These are phyloP conservation scores for Clarias pachynema DNA, from an alignment of 2,797 vertebrate species.

Conservation along the genomic window DNA sequence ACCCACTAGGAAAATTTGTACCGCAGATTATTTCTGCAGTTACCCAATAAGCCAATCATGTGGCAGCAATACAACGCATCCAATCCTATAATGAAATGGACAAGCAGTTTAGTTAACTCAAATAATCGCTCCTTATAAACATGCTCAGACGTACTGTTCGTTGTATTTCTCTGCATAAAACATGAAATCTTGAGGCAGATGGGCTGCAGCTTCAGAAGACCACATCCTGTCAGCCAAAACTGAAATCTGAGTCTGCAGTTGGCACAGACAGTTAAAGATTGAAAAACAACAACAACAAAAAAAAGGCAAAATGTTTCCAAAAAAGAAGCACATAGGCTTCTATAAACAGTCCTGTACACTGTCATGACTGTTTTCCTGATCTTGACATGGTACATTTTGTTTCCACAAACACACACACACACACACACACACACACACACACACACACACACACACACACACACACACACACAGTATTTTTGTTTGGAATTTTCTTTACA, in stretches of 20 bases:
- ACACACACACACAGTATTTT: not conserved
- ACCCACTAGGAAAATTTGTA: no score
- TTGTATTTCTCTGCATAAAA: not conserved
- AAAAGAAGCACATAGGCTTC: not conserved
- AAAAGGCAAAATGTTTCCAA: not conserved
- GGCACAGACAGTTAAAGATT: not conserved
- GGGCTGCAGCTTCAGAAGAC: not conserved
- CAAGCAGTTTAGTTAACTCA: not conserved
- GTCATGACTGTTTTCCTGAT: not conserved
- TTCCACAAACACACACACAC: not conserved
- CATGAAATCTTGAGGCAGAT: not conserved
- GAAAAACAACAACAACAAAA: not conserved
- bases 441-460: not conserved
- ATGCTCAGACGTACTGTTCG: not conserved
- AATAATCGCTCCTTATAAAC: not conserved
- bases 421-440: not conserved
- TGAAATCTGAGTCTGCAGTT: not conserved
- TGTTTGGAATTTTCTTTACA: not conserved
- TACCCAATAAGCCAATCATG: not conserved
- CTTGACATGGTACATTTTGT: not conserved
- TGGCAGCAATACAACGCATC: not conserved
- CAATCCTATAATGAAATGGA: not conserved
- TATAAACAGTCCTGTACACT: not conserved
- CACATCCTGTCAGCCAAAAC: slow-evolving; percentile 4
- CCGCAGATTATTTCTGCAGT: not conserved